Evolutionary conservation across 2,888 invertebrate genomes (phyloP), one percentile per base, ranked within the genome.

Genomic region (Exocentrus adspersus): DNA sequence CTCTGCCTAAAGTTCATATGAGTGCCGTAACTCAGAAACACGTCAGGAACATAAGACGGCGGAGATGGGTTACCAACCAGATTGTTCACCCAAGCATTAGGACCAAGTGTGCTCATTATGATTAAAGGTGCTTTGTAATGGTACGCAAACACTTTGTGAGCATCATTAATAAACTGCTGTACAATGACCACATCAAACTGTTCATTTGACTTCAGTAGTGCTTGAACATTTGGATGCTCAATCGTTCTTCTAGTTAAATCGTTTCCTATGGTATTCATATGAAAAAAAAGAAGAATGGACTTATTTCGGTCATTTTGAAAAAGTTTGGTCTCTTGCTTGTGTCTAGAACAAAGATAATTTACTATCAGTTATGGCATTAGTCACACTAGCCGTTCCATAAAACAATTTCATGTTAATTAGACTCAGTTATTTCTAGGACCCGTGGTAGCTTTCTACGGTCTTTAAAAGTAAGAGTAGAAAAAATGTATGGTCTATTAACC

Each of bases 1-100:
- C 90, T 78, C 70, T 86, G 84, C 74, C 78, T 78, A 67, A 90
- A 88, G 21, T 79, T 84, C 78, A 86, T 85, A 48, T 75, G 76
- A 28, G 85, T 80, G 41, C 79, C 32, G 60, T 77, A 82, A 2
- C 80, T 7, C 76, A 57, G 5, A 73, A 75, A 14, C 77, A 65
- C 14, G 72, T 66, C 10, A 78, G 70, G 75, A 2, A 52, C 30
- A 14, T 53, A 53, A 2, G 53, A 46, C 3, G 37, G 32, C 4
- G 52, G 46, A 9, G 46, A 46, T 1, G 60, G 60, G 16, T 60
- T 60, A 2, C 53, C 60, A 37, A 53, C 46, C 9, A 54, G 12
- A 14, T 9, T 20, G 24, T 60, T 60, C 70, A 84, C 82, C 75
- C 82, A 83, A 43, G 80, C 78, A 57, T 80, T 81, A 42, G 82